Evolutionary conservation across 1,140 invertebrate genomes (phyloP).

Genomic region (Pectinophora gossypiella): DNA sequence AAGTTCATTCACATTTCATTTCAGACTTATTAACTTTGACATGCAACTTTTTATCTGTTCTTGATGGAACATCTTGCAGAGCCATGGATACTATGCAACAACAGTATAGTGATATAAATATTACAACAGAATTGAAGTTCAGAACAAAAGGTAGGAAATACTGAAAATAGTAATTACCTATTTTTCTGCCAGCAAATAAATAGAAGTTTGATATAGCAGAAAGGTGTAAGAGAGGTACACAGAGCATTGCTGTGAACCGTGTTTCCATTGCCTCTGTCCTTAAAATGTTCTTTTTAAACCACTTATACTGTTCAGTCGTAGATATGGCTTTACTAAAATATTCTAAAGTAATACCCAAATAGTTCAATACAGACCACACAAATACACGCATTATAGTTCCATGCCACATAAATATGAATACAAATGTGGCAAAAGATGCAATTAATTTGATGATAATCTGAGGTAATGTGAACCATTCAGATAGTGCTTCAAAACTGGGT

Average conservation of each 20-base stretch:
- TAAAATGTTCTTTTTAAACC: constrained; percentile 56
- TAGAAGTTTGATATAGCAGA: constrained; percentile 91
- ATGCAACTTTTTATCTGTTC: constrained; percentile 23
- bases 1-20: neutral
- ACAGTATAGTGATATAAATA: constrained; percentile 48
- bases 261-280: constrained; percentile 48
- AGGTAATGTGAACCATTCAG: constrained; percentile 49
- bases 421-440: constrained; percentile 87
- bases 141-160: constrained; percentile 44
- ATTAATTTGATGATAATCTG: constrained; percentile 77
- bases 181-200: constrained; percentile 85
- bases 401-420: constrained; percentile 94
- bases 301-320: constrained; percentile 53
- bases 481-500: constrained; percentile 75
- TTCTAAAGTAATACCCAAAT: constrained; percentile 85
- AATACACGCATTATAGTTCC: constrained; percentile 86
- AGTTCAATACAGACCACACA: constrained; percentile 91
- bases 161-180: constrained; percentile 78
- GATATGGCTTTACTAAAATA: constrained; percentile 73
- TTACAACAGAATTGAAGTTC: constrained; percentile 31
- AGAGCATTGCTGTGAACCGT: constrained; percentile 80
- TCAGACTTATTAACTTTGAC: neutral
- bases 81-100: constrained; percentile 64
- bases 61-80: constrained; percentile 49
- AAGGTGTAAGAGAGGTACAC: constrained; percentile 83